Percentiles rank a stretch among this genome's conserved stretches.
Evolutionary conservation across 2,797 vertebrate genomes (phyloP).

Genomic region (Pachyuromys duprasi): DNA sequence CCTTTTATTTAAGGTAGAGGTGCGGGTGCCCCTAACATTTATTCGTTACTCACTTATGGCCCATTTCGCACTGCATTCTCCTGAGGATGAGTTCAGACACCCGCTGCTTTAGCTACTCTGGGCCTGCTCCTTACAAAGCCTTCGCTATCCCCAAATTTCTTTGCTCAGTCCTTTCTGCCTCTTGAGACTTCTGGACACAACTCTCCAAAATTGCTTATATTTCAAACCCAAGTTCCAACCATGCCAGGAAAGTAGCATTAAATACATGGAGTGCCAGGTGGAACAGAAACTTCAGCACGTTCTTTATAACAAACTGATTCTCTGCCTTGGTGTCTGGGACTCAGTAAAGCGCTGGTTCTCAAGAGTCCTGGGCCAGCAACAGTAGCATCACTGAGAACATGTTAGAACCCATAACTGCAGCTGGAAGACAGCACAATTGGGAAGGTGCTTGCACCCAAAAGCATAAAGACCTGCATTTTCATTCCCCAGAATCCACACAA

Average conservation of each 20-base stretch:
- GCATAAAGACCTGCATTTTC: background rate
- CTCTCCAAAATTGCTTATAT: background rate
- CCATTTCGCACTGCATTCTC: background rate
- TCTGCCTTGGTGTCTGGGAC: background rate
- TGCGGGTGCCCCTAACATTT: background rate
- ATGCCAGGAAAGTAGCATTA: constrained; percentile 1
- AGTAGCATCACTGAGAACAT: background rate
- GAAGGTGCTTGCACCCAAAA: background rate
- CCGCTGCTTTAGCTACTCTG: background rate
- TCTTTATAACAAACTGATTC: background rate
- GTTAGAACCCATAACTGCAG: background rate
- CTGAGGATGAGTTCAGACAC: background rate
- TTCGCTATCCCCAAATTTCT: background rate
- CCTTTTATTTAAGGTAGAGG: background rate
- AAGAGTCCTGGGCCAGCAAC: background rate
- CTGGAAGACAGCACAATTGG: background rate
- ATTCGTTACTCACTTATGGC: background rate
- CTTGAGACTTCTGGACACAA: background rate
- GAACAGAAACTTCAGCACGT: background rate
- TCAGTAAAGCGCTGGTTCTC: background rate
- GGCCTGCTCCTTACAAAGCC: background rate
- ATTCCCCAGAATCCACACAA: background rate
- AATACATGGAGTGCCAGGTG: background rate
- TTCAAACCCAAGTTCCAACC: constrained; percentile 19
- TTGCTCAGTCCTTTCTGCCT: background rate